Percentiles rank a stretch among this genome's conserved stretches.
Conservation (phyloP, 2,888 invertebrate genomes). For the Aricia artaxerxes region DNA sequence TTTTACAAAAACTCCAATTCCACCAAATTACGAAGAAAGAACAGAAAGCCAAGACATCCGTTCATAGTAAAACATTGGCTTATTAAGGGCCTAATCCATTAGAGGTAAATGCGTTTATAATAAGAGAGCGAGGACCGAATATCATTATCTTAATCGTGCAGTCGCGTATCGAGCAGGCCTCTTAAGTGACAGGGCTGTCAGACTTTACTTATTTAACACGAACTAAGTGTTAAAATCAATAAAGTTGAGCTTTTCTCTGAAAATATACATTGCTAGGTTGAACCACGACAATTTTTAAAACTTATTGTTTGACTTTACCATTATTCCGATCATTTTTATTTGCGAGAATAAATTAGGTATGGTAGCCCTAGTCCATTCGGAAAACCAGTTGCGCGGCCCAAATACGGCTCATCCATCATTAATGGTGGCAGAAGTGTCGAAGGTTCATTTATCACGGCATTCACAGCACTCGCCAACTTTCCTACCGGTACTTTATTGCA, state of each 20-base stretch:
- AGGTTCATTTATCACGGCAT: conserved; percentile 11
- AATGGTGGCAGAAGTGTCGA: conserved; percentile 9
- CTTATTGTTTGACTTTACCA: background rate
- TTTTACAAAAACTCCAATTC: conserved; percentile 1
- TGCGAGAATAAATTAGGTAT: background rate
- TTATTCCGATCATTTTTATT: background rate
- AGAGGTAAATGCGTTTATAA: conserved; percentile 66
- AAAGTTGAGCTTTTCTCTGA: background rate
- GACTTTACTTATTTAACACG: conserved; percentile 9
- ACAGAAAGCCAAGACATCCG: conserved; percentile 1
- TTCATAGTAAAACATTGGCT: conserved; percentile 25
- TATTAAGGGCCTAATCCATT: conserved; percentile 52
- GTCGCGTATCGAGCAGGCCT: conserved; percentile 50
- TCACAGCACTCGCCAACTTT: background rate
- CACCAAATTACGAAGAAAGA: conserved; percentile 11
- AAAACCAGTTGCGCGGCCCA: conserved; percentile 18
- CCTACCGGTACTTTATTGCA: conserved; percentile 2
- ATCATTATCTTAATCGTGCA: conserved; percentile 67
- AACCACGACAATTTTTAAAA: background rate
- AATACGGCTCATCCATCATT: conserved; percentile 18
- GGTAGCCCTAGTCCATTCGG: background rate
- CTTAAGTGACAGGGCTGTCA: background rate
- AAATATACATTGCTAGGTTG: background rate
- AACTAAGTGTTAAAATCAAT: background rate
- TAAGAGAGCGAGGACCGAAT: conserved; percentile 57